Percentiles rank a stretch among this genome's conserved stretches.
Evolutionary conservation across 1,140 invertebrate species (phyloP).

Genomic region (Anoplophora glabripennis): DNA sequence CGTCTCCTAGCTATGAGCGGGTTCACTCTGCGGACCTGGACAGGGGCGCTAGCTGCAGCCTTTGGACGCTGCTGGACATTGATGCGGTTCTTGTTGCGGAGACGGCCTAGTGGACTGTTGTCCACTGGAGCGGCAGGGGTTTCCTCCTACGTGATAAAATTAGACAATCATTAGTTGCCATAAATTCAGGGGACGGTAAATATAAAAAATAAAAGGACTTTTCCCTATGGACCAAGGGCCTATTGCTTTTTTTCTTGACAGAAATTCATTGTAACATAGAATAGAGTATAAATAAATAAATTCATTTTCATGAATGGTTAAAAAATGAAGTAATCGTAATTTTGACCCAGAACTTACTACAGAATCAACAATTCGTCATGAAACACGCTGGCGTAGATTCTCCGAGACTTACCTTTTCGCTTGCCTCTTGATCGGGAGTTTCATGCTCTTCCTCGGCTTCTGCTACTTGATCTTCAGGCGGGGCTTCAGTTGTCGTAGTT

Average conservation of each 20-base stretch:
- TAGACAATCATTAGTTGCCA: too few species aligned
- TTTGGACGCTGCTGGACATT: slow-evolving; percentile 33
- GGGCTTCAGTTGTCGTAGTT: slow-evolving; percentile 48
- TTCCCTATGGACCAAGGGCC: too few species aligned
- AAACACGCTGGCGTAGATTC: too few species aligned
- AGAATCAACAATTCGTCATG: too few species aligned
- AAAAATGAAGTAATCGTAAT: too few species aligned
- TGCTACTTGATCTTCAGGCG: slow-evolving; percentile 39
- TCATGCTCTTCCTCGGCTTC: slow-evolving; percentile 52
- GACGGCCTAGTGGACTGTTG: slow-evolving; percentile 31
- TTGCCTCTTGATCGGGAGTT: slow-evolving; percentile 52
- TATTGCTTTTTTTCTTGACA: too few species aligned
- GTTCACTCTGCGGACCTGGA: slow-evolving; percentile 43
- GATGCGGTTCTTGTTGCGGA: slow-evolving; percentile 35
- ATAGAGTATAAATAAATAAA: too few species aligned
- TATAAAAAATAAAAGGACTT: too few species aligned
- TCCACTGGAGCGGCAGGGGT: slow-evolving; percentile 31
- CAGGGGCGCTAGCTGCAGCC: slow-evolving; percentile 40
- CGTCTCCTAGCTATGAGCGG: slow-evolving; percentile 38
- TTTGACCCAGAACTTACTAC: too few species aligned
- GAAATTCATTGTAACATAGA: too few species aligned
- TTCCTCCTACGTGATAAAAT: slow-evolving; percentile 30
- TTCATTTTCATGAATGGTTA: too few species aligned
- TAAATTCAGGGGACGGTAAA: too few species aligned
- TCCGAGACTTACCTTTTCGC: slow-evolving; percentile 28